phyloP scores from a whole-genome alignment of 2,797 vertebrate genomes.

The Gadopsis marmoratus region DNA sequence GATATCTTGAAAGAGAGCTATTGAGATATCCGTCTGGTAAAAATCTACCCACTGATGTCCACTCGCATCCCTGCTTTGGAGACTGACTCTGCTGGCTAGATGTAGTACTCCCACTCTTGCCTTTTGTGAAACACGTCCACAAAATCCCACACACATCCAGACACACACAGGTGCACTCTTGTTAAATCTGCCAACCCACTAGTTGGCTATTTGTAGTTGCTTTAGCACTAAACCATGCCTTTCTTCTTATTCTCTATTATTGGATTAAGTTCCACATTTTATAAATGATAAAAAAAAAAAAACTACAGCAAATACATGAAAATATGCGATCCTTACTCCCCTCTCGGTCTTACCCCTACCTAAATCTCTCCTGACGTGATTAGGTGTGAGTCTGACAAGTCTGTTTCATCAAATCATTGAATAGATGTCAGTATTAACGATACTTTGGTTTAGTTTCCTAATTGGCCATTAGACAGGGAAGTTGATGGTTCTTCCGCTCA shows the following conservation, averaged over 20 bases:
- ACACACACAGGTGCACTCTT: slow-evolving; percentile 35
- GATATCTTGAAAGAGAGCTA: slow-evolving; percentile 19
- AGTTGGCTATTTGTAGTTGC: slow-evolving; percentile 47
- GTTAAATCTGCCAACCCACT: slow-evolving; percentile 36
- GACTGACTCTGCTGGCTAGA: slow-evolving; percentile 77
- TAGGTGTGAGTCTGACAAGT: slow-evolving; percentile 14
- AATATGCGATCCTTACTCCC: slow-evolving; percentile 4
- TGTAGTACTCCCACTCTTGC: slow-evolving; percentile 66
- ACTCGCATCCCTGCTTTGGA: slow-evolving; percentile 49
- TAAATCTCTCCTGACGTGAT: slow-evolving; percentile 21
- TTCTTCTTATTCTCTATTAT: slow-evolving; percentile 12
- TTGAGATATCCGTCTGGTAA: slow-evolving; percentile 2
- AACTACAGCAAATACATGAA: slow-evolving; percentile 11
- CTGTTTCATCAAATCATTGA: slow-evolving; percentile 44
- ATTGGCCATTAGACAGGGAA: slow-evolving; percentile 60
- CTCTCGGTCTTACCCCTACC: neutral
- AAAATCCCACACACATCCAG: slow-evolving; percentile 39
- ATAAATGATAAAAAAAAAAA: neutral
- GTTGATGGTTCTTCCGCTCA: slow-evolving; percentile 52
- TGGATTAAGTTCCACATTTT: slow-evolving; percentile 18
- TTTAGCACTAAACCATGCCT: slow-evolving; percentile 56
- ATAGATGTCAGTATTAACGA: slow-evolving; percentile 58
- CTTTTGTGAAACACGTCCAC: slow-evolving; percentile 47
- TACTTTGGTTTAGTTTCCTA: slow-evolving; percentile 55
- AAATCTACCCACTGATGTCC: slow-evolving; percentile 25